Evolutionary conservation across 35 echinoderm and acorn worm genomes (phyloP).

Genomic region (Anneissia japonica): DNA sequence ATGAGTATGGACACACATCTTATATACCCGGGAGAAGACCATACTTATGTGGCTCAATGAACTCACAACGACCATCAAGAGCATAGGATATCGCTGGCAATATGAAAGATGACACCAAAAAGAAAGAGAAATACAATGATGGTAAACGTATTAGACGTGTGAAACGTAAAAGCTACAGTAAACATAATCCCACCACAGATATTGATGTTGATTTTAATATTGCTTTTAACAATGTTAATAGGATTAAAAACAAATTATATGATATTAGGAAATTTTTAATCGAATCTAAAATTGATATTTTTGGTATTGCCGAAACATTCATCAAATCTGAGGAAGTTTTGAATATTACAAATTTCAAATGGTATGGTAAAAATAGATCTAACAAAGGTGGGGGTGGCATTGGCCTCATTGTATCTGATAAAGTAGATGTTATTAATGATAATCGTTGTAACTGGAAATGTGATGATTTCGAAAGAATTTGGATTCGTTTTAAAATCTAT

Average conservation of each 20-base stretch:
- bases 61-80: too few species aligned
- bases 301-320: constrained; percentile 18
- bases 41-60: too few species aligned
- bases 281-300: constrained; percentile 6
- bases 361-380: constrained; percentile 21
- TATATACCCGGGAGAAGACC: too few species aligned
- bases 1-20: too few species aligned
- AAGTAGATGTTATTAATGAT: background rate
- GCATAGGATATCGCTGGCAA: too few species aligned
- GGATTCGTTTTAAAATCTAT: background rate
- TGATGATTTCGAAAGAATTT: background rate
- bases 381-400: constrained; percentile 10
- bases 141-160: too few species aligned
- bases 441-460: background rate
- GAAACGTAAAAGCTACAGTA: too few species aligned
- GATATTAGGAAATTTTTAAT: background rate
- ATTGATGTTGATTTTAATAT: too few species aligned
- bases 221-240: too few species aligned
- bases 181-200: too few species aligned
- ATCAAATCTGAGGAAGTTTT: background rate
- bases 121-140: too few species aligned
- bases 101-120: too few species aligned
- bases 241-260: constrained; percentile 1
- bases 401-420: background rate
- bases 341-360: background rate